Percentiles rank a stretch among this genome's conserved stretches.
Conservation (phyloP, 2,888 invertebrate species). For the Andricus curvator region DNA sequence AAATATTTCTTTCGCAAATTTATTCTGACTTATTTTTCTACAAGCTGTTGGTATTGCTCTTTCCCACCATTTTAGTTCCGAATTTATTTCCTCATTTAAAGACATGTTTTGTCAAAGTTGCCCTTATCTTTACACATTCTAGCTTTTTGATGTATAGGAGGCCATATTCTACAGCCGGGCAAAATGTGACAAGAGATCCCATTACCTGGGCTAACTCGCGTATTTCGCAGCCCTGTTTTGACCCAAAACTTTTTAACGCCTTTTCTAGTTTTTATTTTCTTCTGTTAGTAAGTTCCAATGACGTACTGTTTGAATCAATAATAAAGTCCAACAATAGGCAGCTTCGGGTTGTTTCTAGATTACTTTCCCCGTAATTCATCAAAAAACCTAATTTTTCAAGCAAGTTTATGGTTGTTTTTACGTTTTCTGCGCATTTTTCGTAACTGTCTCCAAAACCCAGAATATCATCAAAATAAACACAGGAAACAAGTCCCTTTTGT, state of each 20-base stretch:
- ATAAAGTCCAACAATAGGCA: not conserved
- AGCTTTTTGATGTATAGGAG: constrained; percentile 13
- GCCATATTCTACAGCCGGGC: constrained; percentile 40
- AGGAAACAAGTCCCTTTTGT: not conserved
- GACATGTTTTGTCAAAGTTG: constrained; percentile 4
- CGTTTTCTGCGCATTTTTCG: not conserved
- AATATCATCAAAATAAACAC: constrained; percentile 41
- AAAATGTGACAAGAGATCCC: constrained; percentile 32
- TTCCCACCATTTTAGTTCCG: constrained; percentile 30
- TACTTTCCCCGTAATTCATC: constrained; percentile 33
- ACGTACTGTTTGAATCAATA: constrained; percentile 12
- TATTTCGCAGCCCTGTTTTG: constrained; percentile 14
- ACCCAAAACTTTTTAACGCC: not conserved
- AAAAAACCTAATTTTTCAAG: constrained; percentile 28
- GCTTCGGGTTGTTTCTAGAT: not conserved
- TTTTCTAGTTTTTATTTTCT: no score
- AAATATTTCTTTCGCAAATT: not conserved
- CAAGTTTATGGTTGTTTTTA: no score
- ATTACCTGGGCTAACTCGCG: constrained; percentile 20
- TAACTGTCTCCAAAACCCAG: constrained; percentile 18
- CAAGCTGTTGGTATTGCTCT: not conserved
- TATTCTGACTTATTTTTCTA: not conserved
- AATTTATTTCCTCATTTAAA: not conserved
- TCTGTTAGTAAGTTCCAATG: not conserved
- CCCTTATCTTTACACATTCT: not conserved